Base-by-base conservation (phyloP, 2,888 invertebrate species). In the Diarsia rubi region DNA sequence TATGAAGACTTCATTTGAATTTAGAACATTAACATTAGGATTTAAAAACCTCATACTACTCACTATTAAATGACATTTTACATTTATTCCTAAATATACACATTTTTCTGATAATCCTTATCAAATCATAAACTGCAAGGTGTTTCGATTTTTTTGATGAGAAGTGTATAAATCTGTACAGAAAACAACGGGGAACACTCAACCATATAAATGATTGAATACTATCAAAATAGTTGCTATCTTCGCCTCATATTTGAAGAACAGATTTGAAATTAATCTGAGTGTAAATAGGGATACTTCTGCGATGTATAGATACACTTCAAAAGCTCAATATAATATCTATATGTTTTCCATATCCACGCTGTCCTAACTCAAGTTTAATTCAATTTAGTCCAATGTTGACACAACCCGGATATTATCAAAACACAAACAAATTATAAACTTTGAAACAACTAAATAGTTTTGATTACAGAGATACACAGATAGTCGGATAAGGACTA, bases 361-460 rank as follows among this genome's bases (percentile, higher is more conserved):
- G 54, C 16, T 31, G 16, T 31, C 14, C 27, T 24, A 63, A 70
- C 54, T 31, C n/a, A 71, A 49, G 16, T 44, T 71, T 19, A 71
- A 64, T 77, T 57, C 1, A 71, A 71, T 77, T 77, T 45, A 21
- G 24, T 57, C 11, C 42, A 44, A 44, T 44, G 21, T 24, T 54
- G 42, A 71, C 47, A 64, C 21, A 45, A 52, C 44, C 47, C 57
- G 57, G 44, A 71, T 42, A 12, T 64, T 71, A 49, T 64, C 60
- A n/a, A 54, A 71, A 37, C 47, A 57, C 49, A 71, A 71, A 71
- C 57, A 49, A 79, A 70, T 77, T 64, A 79, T 6, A 47, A 63
- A 79, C 63, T 79, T 76, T 31, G 47, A n/a, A 70, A 44, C 14
- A 57, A 79, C 57, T 59, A 67, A 47, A 42, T 44, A 14, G 24